These are phyloP conservation scores for Crematogaster levior DNA, from an alignment of 2,888 invertebrate genomes.

Conservation along the genomic window DNA sequence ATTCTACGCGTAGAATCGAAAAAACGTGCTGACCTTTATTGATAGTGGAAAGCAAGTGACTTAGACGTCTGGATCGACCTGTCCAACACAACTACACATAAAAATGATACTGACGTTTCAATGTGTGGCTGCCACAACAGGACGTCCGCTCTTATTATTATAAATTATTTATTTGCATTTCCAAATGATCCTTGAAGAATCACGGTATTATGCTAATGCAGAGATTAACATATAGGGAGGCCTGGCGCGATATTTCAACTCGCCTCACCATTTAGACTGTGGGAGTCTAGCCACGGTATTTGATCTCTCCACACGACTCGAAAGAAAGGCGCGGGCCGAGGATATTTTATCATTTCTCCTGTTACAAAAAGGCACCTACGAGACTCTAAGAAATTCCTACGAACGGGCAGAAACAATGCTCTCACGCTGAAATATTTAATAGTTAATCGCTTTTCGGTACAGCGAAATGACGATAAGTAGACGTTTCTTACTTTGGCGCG, in stretches of 20 bases:
- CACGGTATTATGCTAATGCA: constrained; percentile 85
- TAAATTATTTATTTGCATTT: constrained; percentile 86
- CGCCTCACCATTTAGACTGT: constrained; percentile 77
- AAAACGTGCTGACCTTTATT: constrained; percentile 40
- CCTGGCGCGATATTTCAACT: constrained; percentile 85
- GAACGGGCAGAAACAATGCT: constrained; percentile 67
- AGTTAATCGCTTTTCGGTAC: constrained; percentile 46
- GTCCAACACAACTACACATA: constrained; percentile 57
- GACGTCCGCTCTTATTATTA: constrained; percentile 83
- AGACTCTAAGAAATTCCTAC: constrained; percentile 64
- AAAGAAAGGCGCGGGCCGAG: constrained; percentile 71
- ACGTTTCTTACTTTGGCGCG: not conserved
- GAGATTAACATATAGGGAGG: constrained; percentile 85
- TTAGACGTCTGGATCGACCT: constrained; percentile 71
- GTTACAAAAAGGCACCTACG: constrained; percentile 64
- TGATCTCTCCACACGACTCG: constrained; percentile 76
- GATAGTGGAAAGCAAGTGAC: constrained; percentile 63
- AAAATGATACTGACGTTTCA: constrained; percentile 70
- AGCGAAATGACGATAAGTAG: not conserved
- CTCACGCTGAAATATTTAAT: constrained; percentile 54
- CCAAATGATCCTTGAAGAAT: constrained; percentile 85
- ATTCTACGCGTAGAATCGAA: constrained; percentile 6
- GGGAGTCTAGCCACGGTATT: constrained; percentile 77
- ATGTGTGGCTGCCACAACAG: constrained; percentile 72
- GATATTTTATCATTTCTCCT: constrained; percentile 76